Base-by-base conservation (phyloP, 2,113 vertebrate species). In the Condylura cristata region DNA sequence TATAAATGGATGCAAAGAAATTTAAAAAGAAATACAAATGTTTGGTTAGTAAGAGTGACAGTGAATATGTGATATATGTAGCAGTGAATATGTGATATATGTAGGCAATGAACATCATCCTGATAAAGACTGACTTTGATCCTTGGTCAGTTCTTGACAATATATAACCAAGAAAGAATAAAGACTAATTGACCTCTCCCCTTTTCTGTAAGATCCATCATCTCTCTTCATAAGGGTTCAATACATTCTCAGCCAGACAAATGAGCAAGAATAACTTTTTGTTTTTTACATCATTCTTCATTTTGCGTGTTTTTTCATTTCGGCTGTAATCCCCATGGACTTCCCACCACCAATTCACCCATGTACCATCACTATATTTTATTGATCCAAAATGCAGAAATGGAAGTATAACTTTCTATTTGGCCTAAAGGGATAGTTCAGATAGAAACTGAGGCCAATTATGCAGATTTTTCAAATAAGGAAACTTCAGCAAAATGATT, bases 381-480 rank as follows among this genome's bases (percentile, higher is more conserved):
- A 91, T 70, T 83, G 89, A 18, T 17, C 17, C 66, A 44, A 6
- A 34, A 66, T 75, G 32, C 10, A 56, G 46, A 90, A 92, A 95
- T 39, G 16, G 8, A 37, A 46, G 6, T 68, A 53, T 53, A 58
- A 71, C 8, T 41, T 17, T 89, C 74, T 51, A 16, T 26, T 58
- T 71, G 37, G 0, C 44, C 32, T 63, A 90, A 93, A 75, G 46
- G 14, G 46, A 78, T 78, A 74, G 46, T 91, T 86, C 51, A 89
- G 79, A 79, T n/a, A 46, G 32, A 94, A 96, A 89, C 30, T 86
- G 13, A 70, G 26, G 61, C 37, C 51, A 72, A 60, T 75, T 81
- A 74, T 68, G 8, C 11, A 89, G 37, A 76, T 91, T 94, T 93
- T 84, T 28, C 53, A 94, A 96, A 95, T 68, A 90, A 83, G 86